Conservation (phyloP, 2,888 invertebrate genomes). For the Nephrotoma guestfalica region DNA sequence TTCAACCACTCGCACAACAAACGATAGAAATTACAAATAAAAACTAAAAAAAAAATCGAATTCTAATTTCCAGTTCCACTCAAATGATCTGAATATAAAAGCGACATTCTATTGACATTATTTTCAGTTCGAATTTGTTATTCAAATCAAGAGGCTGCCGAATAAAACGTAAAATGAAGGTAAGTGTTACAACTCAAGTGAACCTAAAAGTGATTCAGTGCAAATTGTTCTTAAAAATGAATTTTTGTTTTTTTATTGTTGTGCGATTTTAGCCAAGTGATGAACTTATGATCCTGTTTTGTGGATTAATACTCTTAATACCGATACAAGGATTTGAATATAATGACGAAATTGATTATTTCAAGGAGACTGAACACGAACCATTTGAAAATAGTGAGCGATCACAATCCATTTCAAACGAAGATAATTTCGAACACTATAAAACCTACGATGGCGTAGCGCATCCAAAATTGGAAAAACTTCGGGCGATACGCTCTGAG, state of each 20-base stretch:
- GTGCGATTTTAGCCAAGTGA: not conserved
- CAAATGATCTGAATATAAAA: not conserved
- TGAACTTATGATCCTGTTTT: not conserved
- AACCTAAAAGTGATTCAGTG: not conserved
- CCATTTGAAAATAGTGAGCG: not conserved
- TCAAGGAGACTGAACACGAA: not conserved
- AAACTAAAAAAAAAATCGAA: not conserved
- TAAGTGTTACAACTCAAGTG: not conserved
- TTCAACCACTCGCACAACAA: not conserved
- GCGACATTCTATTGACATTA: not conserved
- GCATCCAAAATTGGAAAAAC: not conserved
- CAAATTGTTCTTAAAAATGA: not conserved
- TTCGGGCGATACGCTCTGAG: not conserved
- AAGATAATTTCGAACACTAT: not conserved
- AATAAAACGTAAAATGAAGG: not conserved
- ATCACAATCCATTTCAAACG: slow-evolving; percentile 1
- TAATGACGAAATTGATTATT: not conserved
- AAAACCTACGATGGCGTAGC: not conserved
- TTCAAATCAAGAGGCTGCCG: not conserved
- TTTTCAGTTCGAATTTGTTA: not conserved
- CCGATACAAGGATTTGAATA: not conserved
- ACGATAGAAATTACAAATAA: not conserved
- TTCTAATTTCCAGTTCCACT: not conserved
- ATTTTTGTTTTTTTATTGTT: not conserved
- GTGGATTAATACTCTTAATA: not conserved